Percentiles rank a stretch among this genome's conserved stretches.
These are phyloP conservation scores for Syrista parreyssii DNA, from an alignment of 2,888 invertebrate species.

Conservation along the genomic window DNA sequence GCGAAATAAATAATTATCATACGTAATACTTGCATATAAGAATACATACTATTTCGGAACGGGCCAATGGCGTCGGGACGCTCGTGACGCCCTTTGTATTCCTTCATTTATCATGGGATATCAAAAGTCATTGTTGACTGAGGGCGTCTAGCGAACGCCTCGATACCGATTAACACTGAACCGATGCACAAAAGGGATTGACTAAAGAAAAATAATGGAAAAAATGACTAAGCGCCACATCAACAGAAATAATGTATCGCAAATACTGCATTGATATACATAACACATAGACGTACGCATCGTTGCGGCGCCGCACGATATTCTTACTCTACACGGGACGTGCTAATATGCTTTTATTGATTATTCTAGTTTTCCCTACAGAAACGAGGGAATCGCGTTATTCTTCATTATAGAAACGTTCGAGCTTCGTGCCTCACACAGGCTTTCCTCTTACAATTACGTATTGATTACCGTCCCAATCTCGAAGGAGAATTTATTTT, in stretches of 20 bases:
- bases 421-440: background rate
- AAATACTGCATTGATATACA: slow-evolving; percentile 4
- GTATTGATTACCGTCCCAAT: slow-evolving; percentile 15
- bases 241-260: background rate
- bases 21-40: background rate
- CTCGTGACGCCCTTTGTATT: background rate
- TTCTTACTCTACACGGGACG: background rate
- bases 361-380: background rate
- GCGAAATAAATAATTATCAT: background rate
- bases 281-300: background rate
- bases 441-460: background rate
- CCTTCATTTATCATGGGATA: background rate
- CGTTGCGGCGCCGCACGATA: background rate
- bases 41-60: background rate
- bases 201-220: slow-evolving; percentile 23
- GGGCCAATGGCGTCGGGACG: background rate
- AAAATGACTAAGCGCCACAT: background rate
- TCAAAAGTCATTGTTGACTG: background rate
- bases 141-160: slow-evolving; percentile 16
- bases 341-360: background rate
- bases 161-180: slow-evolving; percentile 30
- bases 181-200: slow-evolving; percentile 52
- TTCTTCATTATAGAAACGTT: background rate
- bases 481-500: background rate
- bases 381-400: background rate